Evolutionary conservation across 2,888 invertebrate genomes (phyloP).

Genomic region (Cataglyphis rosenhaueri): DNA sequence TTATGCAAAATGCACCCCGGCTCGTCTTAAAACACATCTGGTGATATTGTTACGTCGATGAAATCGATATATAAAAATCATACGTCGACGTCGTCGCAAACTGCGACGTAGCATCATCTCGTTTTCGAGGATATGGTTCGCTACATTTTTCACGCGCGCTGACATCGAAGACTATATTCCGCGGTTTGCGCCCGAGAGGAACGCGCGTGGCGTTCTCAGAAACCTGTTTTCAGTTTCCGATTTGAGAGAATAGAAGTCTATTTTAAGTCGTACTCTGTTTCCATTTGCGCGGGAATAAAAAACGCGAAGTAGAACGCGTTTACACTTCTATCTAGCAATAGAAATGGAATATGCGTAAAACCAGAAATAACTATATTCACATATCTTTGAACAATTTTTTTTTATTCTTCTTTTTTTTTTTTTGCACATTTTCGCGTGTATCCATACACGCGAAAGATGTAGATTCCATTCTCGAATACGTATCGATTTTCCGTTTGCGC

Average conservation of each 20-base stretch:
- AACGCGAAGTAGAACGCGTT: not conserved
- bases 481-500: constrained; percentile 8
- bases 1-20: constrained; percentile 8
- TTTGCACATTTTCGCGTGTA: not conserved
- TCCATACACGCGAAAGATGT: not conserved
- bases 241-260: constrained; percentile 19
- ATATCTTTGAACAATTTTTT: not conserved
- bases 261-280: constrained; percentile 24
- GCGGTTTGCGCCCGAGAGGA: constrained; percentile 12
- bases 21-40: constrained; percentile 1
- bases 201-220: not conserved
- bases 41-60: not conserved
- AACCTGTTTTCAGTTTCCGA: constrained; percentile 26
- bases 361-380: not conserved
- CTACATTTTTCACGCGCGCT: not conserved
- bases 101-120: not conserved
- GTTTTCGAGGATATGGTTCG: constrained; percentile 10
- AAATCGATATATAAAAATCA: constrained; percentile 2
- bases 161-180: not conserved
- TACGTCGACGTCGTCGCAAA: not conserved
- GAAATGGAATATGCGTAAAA: not conserved
- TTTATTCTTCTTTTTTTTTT: not conserved
- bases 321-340: not conserved
- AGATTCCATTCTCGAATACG: not conserved
- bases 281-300: constrained; percentile 1